Base-by-base conservation (phyloP, 2,888 invertebrate genomes). In the Lepidocyrtinus sp. region DNA sequence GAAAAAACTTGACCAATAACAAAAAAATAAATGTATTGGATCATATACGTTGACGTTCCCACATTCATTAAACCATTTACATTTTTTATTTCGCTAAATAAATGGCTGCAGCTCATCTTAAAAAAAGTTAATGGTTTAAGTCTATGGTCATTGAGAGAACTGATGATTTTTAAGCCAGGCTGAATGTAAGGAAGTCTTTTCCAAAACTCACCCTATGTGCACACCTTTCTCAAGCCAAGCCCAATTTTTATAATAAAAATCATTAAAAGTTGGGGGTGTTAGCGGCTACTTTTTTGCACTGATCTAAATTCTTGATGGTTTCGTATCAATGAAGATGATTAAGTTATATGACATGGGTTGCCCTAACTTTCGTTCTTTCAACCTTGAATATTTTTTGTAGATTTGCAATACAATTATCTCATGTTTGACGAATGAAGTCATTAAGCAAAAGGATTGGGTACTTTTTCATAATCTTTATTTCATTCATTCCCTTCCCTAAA, bases 261-360 rank as follows among this genome's bases (percentile, higher is more conserved):
- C 81, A 81, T 81, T 81, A 81, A 81, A 70, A 75, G 80, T 75
- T 25, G 81, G 71, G 75, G 81, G 81, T 81, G 80, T 79, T 27
- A 59, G 68, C 70, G 24, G 50, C 50, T 50, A 50, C 64, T 72
- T 68, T 50, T 62, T 36, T 50, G 27, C 64, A 46, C 24, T 71
- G 25, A 12, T 73, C 25, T 50, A 73, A 19, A 73, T 63, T 73
- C 59, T 59, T 25, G 12, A n/a, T 50, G 12, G 50, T 50, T 50
- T 50, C 15, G 5, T 50, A n/a, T n/a, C 15, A 1, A 50, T 12
- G 50, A n/a, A 50, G 2, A 50, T 50, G 2, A 12, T 17, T 50
- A n/a, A n/a, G n/a, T n/a, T n/a, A n/a, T n/a, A 50, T 50, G 15
- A 36, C 36, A 36, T 36, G 12, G n/a, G 5, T 36, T 12, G 36